Evolutionary conservation across 2,797 vertebrate genomes (phyloP).

Genomic region (Schizopygopsis pylzovi): DNA sequence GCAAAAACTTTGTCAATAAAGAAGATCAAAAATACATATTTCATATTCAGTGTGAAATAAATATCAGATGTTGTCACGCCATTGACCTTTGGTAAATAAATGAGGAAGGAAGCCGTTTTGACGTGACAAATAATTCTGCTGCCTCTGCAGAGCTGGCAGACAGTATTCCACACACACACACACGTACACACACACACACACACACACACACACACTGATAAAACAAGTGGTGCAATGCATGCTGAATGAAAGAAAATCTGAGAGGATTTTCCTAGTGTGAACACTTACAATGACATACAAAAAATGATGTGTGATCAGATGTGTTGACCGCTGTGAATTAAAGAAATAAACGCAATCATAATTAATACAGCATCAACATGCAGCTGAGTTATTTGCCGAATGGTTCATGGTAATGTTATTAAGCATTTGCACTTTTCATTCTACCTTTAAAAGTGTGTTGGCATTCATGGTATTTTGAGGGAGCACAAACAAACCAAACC

Average conservation of each 20-base stretch:
- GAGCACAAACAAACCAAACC: slow-evolving; percentile 27
- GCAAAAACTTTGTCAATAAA: slow-evolving; percentile 30
- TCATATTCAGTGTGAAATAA: slow-evolving; percentile 51
- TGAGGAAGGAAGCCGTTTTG: background rate
- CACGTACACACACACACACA: slow-evolving; percentile 15
- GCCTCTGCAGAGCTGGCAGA: slow-evolving; percentile 35
- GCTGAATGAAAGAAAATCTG: slow-evolving; percentile 43
- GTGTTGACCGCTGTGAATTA: background rate
- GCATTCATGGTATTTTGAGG: background rate
- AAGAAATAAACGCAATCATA: background rate
- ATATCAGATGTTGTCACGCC: slow-evolving; percentile 37
- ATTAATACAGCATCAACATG: background rate
- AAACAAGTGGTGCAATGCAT: slow-evolving; percentile 47
- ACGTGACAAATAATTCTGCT: slow-evolving; percentile 52
- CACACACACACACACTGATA: slow-evolving; percentile 42
- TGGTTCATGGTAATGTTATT: slow-evolving; percentile 4
- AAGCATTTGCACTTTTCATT: slow-evolving; percentile 11
- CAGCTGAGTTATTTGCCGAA: background rate
- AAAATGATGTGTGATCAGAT: slow-evolving; percentile 1
- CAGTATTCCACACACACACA: slow-evolving; percentile 25
- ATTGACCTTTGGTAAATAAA: slow-evolving; percentile 34
- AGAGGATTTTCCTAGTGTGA: slow-evolving; percentile 12
- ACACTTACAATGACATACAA: slow-evolving; percentile 10
- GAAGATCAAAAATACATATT: slow-evolving; percentile 40
- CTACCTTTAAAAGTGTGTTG: slow-evolving; percentile 24